These are phyloP conservation scores for Myopa testacea DNA, from an alignment of 2,888 invertebrate species.

Conservation along the genomic window DNA sequence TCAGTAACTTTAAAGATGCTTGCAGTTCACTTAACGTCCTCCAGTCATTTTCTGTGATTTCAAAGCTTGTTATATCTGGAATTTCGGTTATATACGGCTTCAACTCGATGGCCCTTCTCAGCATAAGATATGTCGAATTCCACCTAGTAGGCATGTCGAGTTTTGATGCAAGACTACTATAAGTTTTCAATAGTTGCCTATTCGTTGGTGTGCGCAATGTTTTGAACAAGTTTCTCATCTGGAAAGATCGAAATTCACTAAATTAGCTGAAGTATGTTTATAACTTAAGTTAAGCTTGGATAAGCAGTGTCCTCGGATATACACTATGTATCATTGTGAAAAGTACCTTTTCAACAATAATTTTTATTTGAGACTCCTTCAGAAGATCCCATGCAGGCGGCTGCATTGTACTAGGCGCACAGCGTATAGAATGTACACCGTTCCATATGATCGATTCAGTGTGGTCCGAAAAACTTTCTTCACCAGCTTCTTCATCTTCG, in stretches of 20 bases:
- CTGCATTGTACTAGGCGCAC: slow-evolving; percentile 10
- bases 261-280: background rate
- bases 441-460: background rate
- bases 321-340: background rate
- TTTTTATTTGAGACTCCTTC: background rate
- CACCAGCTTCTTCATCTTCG: background rate
- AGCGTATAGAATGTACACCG: background rate
- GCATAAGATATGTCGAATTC: slow-evolving; percentile 5
- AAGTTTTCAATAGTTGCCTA: background rate
- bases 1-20: background rate
- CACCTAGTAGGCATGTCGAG: slow-evolving; percentile 4
- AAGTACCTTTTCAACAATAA: slow-evolving; percentile 9
- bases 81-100: background rate
- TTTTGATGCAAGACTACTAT: background rate
- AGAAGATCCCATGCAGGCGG: background rate
- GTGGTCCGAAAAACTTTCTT: background rate
- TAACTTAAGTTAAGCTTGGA: background rate
- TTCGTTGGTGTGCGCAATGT: slow-evolving; percentile 9
- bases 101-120: background rate
- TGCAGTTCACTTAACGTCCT: background rate
- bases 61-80: background rate
- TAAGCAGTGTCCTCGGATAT: background rate
- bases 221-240: background rate
- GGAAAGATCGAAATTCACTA: background rate
- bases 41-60: background rate